These are phyloP conservation scores for Azemiops feae DNA, from an alignment of 2,113 vertebrate genomes.

Conservation along the genomic window DNA sequence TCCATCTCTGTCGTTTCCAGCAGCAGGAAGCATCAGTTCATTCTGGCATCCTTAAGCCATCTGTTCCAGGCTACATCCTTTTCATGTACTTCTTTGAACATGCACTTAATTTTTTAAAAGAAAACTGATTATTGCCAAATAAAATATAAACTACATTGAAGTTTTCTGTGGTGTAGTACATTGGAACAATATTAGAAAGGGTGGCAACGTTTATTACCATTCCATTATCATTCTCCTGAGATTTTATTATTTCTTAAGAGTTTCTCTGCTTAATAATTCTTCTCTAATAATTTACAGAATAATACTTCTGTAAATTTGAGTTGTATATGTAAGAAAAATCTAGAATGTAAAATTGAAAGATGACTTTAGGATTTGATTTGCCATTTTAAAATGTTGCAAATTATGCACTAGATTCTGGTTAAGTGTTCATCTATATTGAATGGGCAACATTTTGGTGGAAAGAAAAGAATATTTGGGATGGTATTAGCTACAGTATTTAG, in stretches of 20 bases:
- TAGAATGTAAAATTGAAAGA: not conserved
- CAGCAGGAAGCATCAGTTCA: slow-evolving; percentile 65
- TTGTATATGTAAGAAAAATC: not conserved
- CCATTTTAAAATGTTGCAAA: slow-evolving; percentile 14
- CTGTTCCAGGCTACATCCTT: slow-evolving; percentile 68
- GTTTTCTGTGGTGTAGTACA: slow-evolving; percentile 24
- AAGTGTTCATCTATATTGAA: not conserved
- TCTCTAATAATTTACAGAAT: not conserved
- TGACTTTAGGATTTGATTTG: slow-evolving; percentile 28
- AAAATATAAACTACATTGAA: slow-evolving; percentile 33
- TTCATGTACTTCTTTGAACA: slow-evolving; percentile 41
- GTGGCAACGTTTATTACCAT: slow-evolving; percentile 6
- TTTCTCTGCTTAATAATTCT: slow-evolving; percentile 2
- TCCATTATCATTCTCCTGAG: slow-evolving; percentile 14
- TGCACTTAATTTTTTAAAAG: slow-evolving; percentile 41
- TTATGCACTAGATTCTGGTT: slow-evolving; percentile 38
- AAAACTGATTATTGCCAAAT: slow-evolving; percentile 6
- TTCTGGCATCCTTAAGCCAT: slow-evolving; percentile 68
- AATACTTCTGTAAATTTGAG: not conserved
- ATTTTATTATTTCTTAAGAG: slow-evolving; percentile 2
- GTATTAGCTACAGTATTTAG: not conserved
- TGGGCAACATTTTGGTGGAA: not conserved
- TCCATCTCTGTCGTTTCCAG: slow-evolving; percentile 63
- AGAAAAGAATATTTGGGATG: not conserved
- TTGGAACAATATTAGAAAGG: slow-evolving; percentile 18